Conservation (phyloP, 2,797 vertebrate species). For the Monodelphis domestica region DNA sequence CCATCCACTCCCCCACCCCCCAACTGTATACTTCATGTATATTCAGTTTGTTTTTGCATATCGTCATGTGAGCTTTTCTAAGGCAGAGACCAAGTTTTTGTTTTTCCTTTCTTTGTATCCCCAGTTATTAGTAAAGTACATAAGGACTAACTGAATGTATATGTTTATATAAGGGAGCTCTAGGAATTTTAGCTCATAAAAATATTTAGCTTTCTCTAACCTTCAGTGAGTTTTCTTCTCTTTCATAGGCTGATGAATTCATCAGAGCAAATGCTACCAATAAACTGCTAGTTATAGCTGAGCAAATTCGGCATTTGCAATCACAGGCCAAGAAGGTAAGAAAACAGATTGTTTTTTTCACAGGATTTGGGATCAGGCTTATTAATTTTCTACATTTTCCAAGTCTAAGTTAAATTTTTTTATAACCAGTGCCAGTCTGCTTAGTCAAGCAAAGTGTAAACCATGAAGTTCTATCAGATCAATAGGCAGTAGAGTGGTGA, state of each 20-base stretch:
- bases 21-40: not conserved
- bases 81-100: not conserved
- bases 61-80: not conserved
- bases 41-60: not conserved
- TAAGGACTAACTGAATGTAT: not conserved
- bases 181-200: not conserved
- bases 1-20: not conserved
- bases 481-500: not conserved
- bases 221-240: conserved; percentile 37
- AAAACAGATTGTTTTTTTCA: not conserved
- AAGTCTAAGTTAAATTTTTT: not conserved
- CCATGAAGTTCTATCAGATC: not conserved
- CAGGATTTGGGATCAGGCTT: not conserved
- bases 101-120: not conserved
- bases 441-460: not conserved
- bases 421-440: not conserved
- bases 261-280: conserved; percentile 94
- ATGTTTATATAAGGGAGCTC: not conserved
- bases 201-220: not conserved
- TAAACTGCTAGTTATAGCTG: conserved; percentile 92
- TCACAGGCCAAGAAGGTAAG: conserved; percentile 95
- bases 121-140: not conserved
- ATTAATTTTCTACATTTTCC: conserved; percentile 31
- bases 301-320: conserved; percentile 95
- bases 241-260: conserved; percentile 91